Evolutionary conservation across 2,888 invertebrate species (phyloP).

Genomic region (Aphidius colemani): DNA sequence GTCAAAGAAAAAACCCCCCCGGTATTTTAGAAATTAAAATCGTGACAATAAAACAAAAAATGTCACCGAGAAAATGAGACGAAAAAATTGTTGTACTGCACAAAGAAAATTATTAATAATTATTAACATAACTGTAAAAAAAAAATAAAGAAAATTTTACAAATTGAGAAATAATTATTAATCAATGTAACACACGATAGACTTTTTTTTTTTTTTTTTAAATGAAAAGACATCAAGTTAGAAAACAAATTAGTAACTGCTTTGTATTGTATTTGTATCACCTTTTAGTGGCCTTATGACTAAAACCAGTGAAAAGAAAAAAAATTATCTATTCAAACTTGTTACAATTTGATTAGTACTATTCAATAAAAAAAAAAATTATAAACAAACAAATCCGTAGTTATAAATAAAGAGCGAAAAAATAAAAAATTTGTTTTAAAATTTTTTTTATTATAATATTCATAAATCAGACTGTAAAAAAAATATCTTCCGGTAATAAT

Average conservation of each 20-base stretch:
- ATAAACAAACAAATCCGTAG: background rate
- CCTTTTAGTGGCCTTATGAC: slow-evolving; percentile 59
- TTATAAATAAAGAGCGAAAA: background rate
- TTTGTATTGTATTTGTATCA: slow-evolving; percentile 57
- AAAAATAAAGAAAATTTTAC: background rate
- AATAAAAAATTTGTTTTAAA: background rate
- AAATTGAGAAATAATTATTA: background rate
- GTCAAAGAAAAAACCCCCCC: too few relatives aligned
- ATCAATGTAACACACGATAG: background rate
- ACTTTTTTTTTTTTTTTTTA: slow-evolving; percentile 2
- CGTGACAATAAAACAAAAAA: slow-evolving; percentile 23
- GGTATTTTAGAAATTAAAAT: too few relatives aligned
- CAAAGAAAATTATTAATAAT: too few relatives aligned
- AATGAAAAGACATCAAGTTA: slow-evolving; percentile 16
- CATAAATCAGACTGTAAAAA: background rate
- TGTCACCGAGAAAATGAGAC: background rate
- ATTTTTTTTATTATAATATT: background rate
- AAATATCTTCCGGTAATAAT: slow-evolving; percentile 7
- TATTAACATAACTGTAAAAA: background rate
- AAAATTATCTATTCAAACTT: too few relatives aligned
- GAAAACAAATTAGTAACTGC: slow-evolving; percentile 30
- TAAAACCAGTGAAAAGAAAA: slow-evolving; percentile 1
- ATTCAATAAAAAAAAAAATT: slow-evolving; percentile 12
- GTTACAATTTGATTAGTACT: background rate
- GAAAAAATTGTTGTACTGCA: background rate